Percentiles rank a stretch among this genome's conserved stretches.
Evolutionary conservation across 1,140 invertebrate genomes (phyloP).

Genomic region (Cephus cinctus): DNA sequence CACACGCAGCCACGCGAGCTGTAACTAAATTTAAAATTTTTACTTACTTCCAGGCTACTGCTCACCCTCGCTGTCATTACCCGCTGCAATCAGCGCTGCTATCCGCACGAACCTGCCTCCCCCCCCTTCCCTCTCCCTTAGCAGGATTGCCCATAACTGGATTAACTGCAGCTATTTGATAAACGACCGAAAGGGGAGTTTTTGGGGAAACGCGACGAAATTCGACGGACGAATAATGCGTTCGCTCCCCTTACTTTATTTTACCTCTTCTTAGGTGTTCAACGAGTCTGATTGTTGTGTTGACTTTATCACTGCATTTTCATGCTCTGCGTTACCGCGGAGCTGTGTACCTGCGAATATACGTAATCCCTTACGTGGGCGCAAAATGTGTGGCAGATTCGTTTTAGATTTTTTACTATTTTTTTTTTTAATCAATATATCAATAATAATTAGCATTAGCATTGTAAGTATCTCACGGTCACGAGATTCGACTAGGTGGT

Average conservation of each 20-base stretch:
- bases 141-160: constrained; percentile 45
- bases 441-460: too few relatives aligned
- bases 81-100: constrained; percentile 52
- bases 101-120: constrained; percentile 30
- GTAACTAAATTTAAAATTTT: constrained; percentile 61
- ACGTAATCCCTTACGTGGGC: too few relatives aligned
- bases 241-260: background rate
- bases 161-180: constrained; percentile 52
- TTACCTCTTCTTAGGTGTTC: background rate
- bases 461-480: too few relatives aligned
- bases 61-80: constrained; percentile 56
- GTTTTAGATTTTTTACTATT: too few relatives aligned
- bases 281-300: too few relatives aligned
- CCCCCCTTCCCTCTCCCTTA: constrained; percentile 16
- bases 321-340: too few relatives aligned
- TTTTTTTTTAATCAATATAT: too few relatives aligned
- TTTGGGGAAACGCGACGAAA: constrained; percentile 11
- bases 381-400: too few relatives aligned
- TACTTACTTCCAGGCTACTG: constrained; percentile 58
- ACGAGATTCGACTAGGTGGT: too few relatives aligned
- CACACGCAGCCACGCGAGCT: constrained; percentile 38
- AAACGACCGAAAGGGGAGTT: constrained; percentile 33
- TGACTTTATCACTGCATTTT: too few relatives aligned
- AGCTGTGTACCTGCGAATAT: too few relatives aligned
- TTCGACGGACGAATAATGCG: background rate